Evolutionary conservation across 1,140 invertebrate species (phyloP), one percentile per base, ranked within the genome.

Genomic region (Lanistes nyassanus): DNA sequence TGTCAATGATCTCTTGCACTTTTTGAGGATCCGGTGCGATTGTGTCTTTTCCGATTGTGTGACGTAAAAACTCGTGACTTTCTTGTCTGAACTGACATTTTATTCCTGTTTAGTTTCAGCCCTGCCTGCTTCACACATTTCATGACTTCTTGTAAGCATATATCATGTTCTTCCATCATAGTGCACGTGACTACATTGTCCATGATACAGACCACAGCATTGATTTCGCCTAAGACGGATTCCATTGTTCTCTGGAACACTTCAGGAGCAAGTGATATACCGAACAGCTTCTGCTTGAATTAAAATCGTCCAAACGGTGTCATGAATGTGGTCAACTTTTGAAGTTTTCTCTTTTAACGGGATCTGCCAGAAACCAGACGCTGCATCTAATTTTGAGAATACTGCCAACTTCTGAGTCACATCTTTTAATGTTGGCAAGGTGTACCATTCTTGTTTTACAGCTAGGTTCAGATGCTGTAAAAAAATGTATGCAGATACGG

Each of bases 41-140:
- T 7, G 78, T 81, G 13, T 85, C 60, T 0, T 34, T 29, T 19
- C 21, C 72, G 19, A 88, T 79, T 21, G 53, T 42, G 62, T 85
- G 78, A n/a, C 84, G 82, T 23, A 82, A 68, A 66, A 79, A 82
- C 7, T 58, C 36, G 26, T 83, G 70, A 19, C 58, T 39, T 36
- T 29, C 71, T 60, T 85, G 76, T 21, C 82, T 84, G 78, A 91
- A 90, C 62, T 88, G 74, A 37, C 83, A 89, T 83, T 91, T 90
- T 64, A n/a, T 84, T 67, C 6, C 87, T 79, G 36, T 90, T 91
- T 1, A 91, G 81, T 31, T 87, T 90, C 5, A 91, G 76, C 79
- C 74, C n/a, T 19, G 64, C 53, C 9, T 74, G 58, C 26, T 42
- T 7, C 1, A 76, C 31, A 37, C 26, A 56, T 9, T 74, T 5